Evolutionary conservation across 2,888 invertebrate genomes (phyloP), one percentile per base, ranked within the genome.

Genomic region (Chydorus sphaericus): DNA sequence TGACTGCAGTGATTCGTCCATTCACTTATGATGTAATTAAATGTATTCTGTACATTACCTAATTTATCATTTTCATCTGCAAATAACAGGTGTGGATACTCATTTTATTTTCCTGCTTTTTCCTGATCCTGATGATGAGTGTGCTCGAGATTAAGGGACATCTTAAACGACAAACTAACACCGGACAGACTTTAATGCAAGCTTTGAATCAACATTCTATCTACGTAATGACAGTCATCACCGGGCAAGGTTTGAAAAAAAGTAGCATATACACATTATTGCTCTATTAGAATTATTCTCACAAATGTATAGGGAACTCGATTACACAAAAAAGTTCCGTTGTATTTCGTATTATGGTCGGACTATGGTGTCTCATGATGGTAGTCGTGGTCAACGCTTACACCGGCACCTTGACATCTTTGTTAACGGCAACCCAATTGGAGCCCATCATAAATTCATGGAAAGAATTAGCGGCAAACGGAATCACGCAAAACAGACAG

Each of bases 321-420:
- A 26, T 23, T 1, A 14, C 38, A 5, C 23, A 31, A 7, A 37
- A 28, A 6, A 26, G 8, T n/a, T 28, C 6, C 23, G 20, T 28
- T 16, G 7, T 38, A 11, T n/a, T 53, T 4, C 36, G 38, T 14
- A 18, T 53, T 3, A 14, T 26, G 7, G 53, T 26, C 4, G 53
- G 37, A 14, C 5, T 53, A n/a, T 53, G 53, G 53, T 53, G 53
- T n/a, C 29, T 53, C 4, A 38, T 28, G 14, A 28, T 28, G 26
- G 38, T 53, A 5, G 53, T 38, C n/a, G 20, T 53, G 7, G 38
- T 38, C 10, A 53, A 53, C 7, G 37, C 37, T 2, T 53, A 53
- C n/a, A 26, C 33, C 6, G n/a, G 37, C 14, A 53, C 26, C 10
- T 38, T 53, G 16, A 53, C 18, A 38, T 20, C 37, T 23, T 53